A percentile compares a stretch with the other conserved stretches of the same genome.
phyloP scores from a whole-genome alignment of 1,140 invertebrate genomes.

The honey bee (Apis mellifera) region DNA sequence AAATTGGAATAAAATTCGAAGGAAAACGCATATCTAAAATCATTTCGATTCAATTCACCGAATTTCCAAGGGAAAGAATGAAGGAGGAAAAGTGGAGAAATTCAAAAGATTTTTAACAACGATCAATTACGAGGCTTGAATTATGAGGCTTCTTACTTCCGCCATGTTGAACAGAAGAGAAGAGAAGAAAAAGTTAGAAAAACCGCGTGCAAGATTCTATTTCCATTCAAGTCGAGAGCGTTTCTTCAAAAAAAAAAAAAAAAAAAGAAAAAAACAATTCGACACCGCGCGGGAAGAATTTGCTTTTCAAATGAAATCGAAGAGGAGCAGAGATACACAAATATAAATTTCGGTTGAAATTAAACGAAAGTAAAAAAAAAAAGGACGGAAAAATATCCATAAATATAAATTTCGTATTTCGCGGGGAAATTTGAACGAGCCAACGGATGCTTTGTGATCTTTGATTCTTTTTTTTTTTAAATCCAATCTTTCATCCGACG shows the following conservation, averaged over 20 bases:
- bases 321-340: not conserved
- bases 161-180: slow-evolving; percentile 20
- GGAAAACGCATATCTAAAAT: too few species aligned
- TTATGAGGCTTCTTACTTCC: not conserved
- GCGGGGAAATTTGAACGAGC: too few species aligned
- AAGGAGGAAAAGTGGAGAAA: not conserved
- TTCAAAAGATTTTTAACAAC: not conserved
- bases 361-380: too few species aligned
- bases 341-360: slow-evolving; percentile 5
- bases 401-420: too few species aligned
- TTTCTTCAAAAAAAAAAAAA: too few species aligned
- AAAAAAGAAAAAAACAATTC: slow-evolving; percentile 34
- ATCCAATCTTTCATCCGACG: too few species aligned
- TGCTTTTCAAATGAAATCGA: slow-evolving; percentile 1
- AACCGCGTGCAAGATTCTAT: slow-evolving; percentile 48
- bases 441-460: too few species aligned
- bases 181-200: slow-evolving; percentile 4
- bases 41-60: too few species aligned
- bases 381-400: too few species aligned
- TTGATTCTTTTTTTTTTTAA: too few species aligned
- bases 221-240: slow-evolving; percentile 46
- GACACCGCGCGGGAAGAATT: not conserved
- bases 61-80: too few species aligned
- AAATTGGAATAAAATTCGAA: too few species aligned
- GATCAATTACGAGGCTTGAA: slow-evolving; percentile 4